Evolutionary conservation across 2,797 vertebrate species (phyloP).

Genomic region (Myripristis jacobus): DNA sequence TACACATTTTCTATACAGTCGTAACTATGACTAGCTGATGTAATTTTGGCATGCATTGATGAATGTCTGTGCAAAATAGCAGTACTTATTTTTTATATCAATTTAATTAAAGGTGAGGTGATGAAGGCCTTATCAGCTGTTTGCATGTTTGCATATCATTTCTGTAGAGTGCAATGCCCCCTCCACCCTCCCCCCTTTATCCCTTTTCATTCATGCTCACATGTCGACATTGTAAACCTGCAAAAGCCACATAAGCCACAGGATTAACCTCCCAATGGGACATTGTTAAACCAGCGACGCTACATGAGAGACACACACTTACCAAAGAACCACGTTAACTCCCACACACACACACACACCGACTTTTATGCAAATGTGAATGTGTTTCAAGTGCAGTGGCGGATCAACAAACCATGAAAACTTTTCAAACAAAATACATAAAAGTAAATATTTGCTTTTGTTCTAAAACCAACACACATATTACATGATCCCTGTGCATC

Average conservation of each 20-base stretch:
- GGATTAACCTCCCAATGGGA: conserved; percentile 44
- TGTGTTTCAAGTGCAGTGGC: background rate
- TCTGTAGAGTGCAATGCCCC: background rate
- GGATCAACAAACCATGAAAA: background rate
- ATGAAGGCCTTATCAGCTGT: too few species aligned
- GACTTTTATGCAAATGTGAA: background rate
- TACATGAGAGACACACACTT: conserved; percentile 24
- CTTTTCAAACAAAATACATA: conserved; percentile 2
- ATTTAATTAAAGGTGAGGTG: too few species aligned
- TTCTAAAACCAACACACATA: too few species aligned
- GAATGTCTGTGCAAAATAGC: too few species aligned
- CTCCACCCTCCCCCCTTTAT: background rate
- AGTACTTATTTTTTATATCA: too few species aligned
- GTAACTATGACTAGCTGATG: background rate
- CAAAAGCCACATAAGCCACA: conserved; percentile 47
- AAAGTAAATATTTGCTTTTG: conserved; percentile 3
- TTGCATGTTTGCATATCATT: background rate
- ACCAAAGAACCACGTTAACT: conserved; percentile 16
- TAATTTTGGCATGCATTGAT: background rate
- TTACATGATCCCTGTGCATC: conserved; percentile 16
- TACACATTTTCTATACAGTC: background rate
- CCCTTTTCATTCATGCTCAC: conserved; percentile 18
- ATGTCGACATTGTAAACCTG: conserved; percentile 35
- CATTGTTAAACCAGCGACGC: conserved; percentile 19
- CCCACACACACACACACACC: conserved; percentile 1